A percentile compares a stretch with the other conserved stretches of the same genome.
These are phyloP conservation scores for Argyra leucocephala DNA, from an alignment of 2,888 invertebrate genomes.

Conservation along the genomic window DNA sequence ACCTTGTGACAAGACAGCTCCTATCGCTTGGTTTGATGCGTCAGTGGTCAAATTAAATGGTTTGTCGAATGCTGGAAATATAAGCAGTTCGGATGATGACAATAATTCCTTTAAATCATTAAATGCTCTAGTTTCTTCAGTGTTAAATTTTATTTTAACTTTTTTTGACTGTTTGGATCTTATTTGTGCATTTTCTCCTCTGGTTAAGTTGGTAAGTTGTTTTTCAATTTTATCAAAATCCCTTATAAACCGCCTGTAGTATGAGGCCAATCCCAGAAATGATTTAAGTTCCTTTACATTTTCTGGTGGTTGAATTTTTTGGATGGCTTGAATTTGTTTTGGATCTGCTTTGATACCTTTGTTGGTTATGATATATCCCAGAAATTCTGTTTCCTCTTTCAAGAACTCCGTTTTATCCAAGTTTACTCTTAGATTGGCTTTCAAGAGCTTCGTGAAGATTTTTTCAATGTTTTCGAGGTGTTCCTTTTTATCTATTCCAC, in stretches of 20 bases:
- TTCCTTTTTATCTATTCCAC: slow-evolving; percentile 14
- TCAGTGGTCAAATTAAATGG: slow-evolving; percentile 16
- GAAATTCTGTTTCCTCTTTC: slow-evolving; percentile 20
- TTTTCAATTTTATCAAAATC: slow-evolving; percentile 23
- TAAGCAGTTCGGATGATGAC: slow-evolving; percentile 13
- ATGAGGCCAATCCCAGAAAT: slow-evolving; percentile 21
- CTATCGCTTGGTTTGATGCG: slow-evolving; percentile 17
- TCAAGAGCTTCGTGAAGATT: slow-evolving; percentile 16
- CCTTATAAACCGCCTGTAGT: slow-evolving; percentile 23
- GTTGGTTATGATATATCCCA: slow-evolving; percentile 19
- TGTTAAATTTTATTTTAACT: slow-evolving; percentile 12
- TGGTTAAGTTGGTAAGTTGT: slow-evolving; percentile 22
- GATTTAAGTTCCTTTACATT: slow-evolving; percentile 22
- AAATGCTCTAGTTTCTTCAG: slow-evolving; percentile 13
- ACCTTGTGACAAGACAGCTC: too few relatives aligned
- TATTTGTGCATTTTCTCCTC: slow-evolving; percentile 22
- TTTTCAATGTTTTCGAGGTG: slow-evolving; percentile 18
- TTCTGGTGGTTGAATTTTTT: slow-evolving; percentile 15
- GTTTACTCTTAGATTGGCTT: slow-evolving; percentile 18
- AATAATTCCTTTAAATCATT: slow-evolving; percentile 16
- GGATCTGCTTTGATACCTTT: slow-evolving; percentile 20
- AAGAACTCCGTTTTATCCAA: slow-evolving; percentile 23
- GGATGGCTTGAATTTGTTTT: slow-evolving; percentile 18
- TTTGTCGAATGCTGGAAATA: slow-evolving; percentile 15
- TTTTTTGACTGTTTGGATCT: slow-evolving; percentile 21